A percentile compares a stretch with the other conserved stretches of the same genome.
Conservation (phyloP, 2,888 invertebrate species). For the Tipula vernalis region DNA sequence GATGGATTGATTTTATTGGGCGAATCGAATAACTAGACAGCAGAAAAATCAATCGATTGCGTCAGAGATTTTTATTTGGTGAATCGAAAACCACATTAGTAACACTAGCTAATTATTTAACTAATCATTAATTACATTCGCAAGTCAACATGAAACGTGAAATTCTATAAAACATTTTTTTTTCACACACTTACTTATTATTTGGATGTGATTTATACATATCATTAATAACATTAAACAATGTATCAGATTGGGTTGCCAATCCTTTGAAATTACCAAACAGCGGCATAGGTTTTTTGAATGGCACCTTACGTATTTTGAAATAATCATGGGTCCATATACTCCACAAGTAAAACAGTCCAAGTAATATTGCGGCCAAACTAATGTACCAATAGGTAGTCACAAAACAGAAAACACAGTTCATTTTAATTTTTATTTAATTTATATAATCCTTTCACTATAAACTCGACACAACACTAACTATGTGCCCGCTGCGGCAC, state of each 20-base stretch:
- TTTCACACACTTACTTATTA: background rate
- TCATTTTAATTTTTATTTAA: background rate
- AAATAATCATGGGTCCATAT: constrained; percentile 22
- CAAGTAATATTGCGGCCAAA: background rate
- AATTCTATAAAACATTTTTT: background rate
- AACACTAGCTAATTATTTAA: constrained; percentile 11
- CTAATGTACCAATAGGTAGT: background rate
- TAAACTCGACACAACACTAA: too few relatives aligned
- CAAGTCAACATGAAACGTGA: background rate
- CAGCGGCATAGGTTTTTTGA: constrained; percentile 23
- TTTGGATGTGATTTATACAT: constrained; percentile 11
- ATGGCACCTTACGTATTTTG: constrained; percentile 22
- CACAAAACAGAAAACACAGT: background rate
- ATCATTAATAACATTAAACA: constrained; percentile 14
- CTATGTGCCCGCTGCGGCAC: too few relatives aligned
- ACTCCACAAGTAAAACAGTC: constrained; percentile 22
- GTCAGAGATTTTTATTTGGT: too few relatives aligned
- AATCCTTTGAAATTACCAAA: constrained; percentile 22
- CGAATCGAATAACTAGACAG: too few relatives aligned
- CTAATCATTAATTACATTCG: background rate
- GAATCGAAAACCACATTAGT: too few relatives aligned
- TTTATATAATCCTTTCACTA: too few relatives aligned
- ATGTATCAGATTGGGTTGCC: constrained; percentile 16
- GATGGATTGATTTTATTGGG: too few relatives aligned
- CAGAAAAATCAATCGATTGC: too few relatives aligned